A percentile compares a stretch with the other conserved stretches of the same genome.
These are phyloP conservation scores for Drosophila crucigera DNA, from an alignment of 2,888 invertebrate species.

Conservation along the genomic window DNA sequence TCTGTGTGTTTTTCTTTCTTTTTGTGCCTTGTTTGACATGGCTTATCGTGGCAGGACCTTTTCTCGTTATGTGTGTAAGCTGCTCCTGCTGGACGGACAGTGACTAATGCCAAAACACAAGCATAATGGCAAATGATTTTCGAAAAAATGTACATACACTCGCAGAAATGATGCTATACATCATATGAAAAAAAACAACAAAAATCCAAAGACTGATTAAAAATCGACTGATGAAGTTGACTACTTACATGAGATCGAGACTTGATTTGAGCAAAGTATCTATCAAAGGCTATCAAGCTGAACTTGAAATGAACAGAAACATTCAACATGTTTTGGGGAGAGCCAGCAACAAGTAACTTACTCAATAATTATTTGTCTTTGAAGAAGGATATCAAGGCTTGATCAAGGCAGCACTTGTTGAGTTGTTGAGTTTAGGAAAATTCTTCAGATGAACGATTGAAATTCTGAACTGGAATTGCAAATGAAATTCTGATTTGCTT, in stretches of 20 bases:
- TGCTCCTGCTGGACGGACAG: conserved; percentile 32
- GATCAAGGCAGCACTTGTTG: neutral
- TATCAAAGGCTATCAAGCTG: too few species aligned
- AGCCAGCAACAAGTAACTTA: too few species aligned
- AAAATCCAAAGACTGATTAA: neutral
- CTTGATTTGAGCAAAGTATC: neutral
- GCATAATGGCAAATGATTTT: conserved; percentile 68
- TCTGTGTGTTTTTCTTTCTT: neutral
- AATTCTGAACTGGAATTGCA: too few species aligned
- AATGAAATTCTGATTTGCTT: too few species aligned
- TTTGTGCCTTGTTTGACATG: conserved; percentile 14
- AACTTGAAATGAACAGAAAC: neutral
- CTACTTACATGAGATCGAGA: accelerated
- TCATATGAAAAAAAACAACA: neutral
- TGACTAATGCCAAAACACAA: conserved; percentile 52
- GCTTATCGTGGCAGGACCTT: conserved; percentile 47
- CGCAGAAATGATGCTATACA: neutral
- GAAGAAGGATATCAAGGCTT: neutral
- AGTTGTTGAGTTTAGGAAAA: neutral
- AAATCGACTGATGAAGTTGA: neutral
- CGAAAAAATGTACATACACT: conserved; percentile 36
- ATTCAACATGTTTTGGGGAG: too few species aligned
- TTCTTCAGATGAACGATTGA: neutral
- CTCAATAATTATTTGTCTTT: neutral
- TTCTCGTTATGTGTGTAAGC: conserved; percentile 13